phyloP scores from a whole-genome alignment of 2,113 vertebrate genomes.

The Osmerus mordax region DNA sequence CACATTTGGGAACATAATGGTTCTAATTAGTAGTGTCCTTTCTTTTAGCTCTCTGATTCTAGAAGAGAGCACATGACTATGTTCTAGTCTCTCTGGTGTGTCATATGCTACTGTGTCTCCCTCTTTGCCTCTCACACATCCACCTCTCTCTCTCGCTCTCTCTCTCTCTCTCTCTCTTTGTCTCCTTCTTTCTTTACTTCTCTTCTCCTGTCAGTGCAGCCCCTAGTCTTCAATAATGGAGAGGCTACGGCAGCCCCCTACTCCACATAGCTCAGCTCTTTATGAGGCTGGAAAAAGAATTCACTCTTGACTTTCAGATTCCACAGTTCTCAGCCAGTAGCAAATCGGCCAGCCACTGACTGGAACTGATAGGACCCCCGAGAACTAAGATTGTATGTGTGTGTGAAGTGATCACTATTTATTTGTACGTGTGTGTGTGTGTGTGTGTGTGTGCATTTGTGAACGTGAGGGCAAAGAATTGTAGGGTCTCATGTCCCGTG shows the following conservation, averaged over 20 bases:
- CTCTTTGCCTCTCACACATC: too few species aligned
- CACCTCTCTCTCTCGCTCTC: too few species aligned
- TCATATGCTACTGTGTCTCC: too few species aligned
- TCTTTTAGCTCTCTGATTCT: too few species aligned
- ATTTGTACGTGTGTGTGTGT: background rate
- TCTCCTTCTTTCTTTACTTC: too few species aligned
- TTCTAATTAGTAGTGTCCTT: too few species aligned
- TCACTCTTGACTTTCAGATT: slow-evolving; percentile 23
- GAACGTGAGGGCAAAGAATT: background rate
- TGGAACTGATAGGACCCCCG: background rate
- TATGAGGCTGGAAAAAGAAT: slow-evolving; percentile 25
- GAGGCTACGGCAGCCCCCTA: background rate
- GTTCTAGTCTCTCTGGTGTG: too few species aligned
- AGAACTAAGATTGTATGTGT: slow-evolving; percentile 1
- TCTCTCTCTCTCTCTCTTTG: background rate
- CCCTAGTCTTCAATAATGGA: background rate
- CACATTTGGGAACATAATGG: too few species aligned
- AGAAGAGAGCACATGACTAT: too few species aligned
- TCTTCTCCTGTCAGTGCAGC: too few species aligned
- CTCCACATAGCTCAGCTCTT: slow-evolving; percentile 20
- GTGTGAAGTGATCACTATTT: background rate
- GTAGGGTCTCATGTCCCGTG: background rate
- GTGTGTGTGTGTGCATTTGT: background rate
- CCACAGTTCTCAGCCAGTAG: slow-evolving; percentile 14
- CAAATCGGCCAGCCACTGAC: background rate